These are phyloP conservation scores for Drosophila mercatorum DNA, from an alignment of 2,888 invertebrate species.

Conservation along the genomic window DNA sequence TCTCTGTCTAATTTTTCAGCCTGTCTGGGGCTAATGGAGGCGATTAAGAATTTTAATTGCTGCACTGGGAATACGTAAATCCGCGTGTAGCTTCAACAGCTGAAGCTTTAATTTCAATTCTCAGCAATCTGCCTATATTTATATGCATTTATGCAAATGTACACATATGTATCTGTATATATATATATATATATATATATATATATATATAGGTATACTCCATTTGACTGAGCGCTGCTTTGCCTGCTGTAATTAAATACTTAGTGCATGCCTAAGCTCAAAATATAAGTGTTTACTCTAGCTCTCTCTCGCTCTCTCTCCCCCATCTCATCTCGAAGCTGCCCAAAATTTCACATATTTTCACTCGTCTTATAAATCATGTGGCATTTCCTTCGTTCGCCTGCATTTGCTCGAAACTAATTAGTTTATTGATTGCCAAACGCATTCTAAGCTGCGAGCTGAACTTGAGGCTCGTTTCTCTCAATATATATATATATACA, in stretches of 20 bases:
- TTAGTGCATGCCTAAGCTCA: slow-evolving; percentile 13
- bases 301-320: neutral
- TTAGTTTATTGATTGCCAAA: slow-evolving; percentile 8
- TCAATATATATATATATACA: too few species aligned
- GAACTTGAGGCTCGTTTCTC: too few species aligned
- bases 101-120: slow-evolving; percentile 44
- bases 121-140: slow-evolving; percentile 27
- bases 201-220: neutral
- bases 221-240: slow-evolving; percentile 1
- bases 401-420: neutral
- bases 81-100: slow-evolving; percentile 40
- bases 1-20: slow-evolving; percentile 6
- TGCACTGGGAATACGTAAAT: slow-evolving; percentile 28
- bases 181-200: slow-evolving; percentile 9
- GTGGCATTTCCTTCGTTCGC: neutral
- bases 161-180: slow-evolving; percentile 7
- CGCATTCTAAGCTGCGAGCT: neutral
- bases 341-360: neutral
- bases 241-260: slow-evolving; percentile 38
- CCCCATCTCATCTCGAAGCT: neutral
- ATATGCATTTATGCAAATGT: neutral
- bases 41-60: slow-evolving; percentile 54
- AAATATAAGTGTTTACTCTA: neutral
- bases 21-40: slow-evolving; percentile 36
- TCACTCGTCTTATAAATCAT: slow-evolving; percentile 3